Evolutionary conservation across 2,113 vertebrate genomes (phyloP), one percentile per base, ranked within the genome.

Genomic region (Cacatua alba): DNA sequence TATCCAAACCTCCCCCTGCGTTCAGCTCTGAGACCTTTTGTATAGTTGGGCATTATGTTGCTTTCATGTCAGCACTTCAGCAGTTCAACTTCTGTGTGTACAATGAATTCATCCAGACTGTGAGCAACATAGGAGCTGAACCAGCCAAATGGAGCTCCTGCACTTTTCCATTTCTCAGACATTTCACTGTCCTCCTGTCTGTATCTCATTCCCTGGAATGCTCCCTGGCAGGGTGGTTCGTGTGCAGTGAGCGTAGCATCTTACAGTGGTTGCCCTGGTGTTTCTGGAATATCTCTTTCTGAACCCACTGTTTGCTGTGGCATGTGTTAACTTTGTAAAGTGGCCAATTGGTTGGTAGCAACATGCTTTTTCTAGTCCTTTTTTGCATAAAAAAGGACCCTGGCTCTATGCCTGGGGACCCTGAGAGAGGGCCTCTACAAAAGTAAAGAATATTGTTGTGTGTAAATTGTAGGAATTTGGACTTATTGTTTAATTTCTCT

Each of bases 211-310:
- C 39, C 39, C 8, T 80, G 59, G 51, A 23, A 26, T 44, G 49
- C 52, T 20, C 5, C 3, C 7, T 15, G 7, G 4, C 20, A 7
- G 21, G 14, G 12, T 44, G 21, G 7, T 31, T 13, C 2, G 10
- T 17, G 6, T 49, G 37, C 14, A 49, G 35, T 4, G 4, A 37
- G 33, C 17, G 24, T 26, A 31, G 23, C 33, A 10, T 84, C 46
- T 49, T 26, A 4, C 4, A 33, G 11, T 46, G 24, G 31, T 20
- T 44, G 25, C 11, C 24, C 17, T 74, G 17, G 4, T 39, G 15
- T 46, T 90, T 79, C 80, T 90, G 35, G 29, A 26, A 6, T 41
- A 16, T 21, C n/a, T 53, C 8, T 37, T 69, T 69, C 43, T 55
- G 51, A 68, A 51, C 16, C 17, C 6, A 1, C 0, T 0, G 8